Base-by-base conservation (phyloP, 2,113 vertebrate species). In the Limnothrissa miodon region DNA sequence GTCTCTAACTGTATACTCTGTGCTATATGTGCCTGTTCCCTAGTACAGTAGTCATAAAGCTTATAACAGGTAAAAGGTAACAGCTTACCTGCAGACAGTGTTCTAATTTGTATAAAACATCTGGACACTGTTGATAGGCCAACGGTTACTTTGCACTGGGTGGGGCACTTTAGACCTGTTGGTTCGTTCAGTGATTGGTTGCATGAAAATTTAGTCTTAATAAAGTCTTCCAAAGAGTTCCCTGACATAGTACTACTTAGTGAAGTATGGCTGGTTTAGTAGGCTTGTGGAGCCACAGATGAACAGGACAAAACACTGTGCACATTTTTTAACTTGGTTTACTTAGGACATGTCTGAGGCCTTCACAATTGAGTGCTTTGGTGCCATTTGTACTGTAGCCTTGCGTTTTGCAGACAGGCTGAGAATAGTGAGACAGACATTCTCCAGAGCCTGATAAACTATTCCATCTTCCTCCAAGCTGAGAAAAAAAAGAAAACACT, bases 381-480 rank as follows among this genome's bases (percentile, higher is more conserved):
- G 59, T 29, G 59, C 10, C 59, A 66, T 29, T 66, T 66, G 59
- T 62, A 66, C 59, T 13, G 59, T 66, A 11, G 82, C 56, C 87
- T 82, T 80, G 87, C 62, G 82, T 86, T 84, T 86, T 87, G 89
- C 87, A 92, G 92, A 86, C 87, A 87, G 90, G 88, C 90, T 87
- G 83, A 90, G 89, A 89, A 88, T 85, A 85, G 90, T 89, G 87
- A 90, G 89, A 91, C 89, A 90, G 91, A 93, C 90, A 87, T 89
- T 91, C 87, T 84, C 90, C 92, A 93, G 92, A 92, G 87, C 88
- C 90, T 87, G 83, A 86, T 84, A 90, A 85, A 87, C 88, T 79
- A 42, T 88, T 91, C 91, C 90, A 89, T 93, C 92, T 92, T 92
- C 89, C 89, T 91, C 83, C 74, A 84, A 87, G 90, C 93, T 4